Evolutionary conservation across 1,140 invertebrate genomes (phyloP), one percentile per base, ranked within the genome.

Genomic region (Micrasema minimum): DNA sequence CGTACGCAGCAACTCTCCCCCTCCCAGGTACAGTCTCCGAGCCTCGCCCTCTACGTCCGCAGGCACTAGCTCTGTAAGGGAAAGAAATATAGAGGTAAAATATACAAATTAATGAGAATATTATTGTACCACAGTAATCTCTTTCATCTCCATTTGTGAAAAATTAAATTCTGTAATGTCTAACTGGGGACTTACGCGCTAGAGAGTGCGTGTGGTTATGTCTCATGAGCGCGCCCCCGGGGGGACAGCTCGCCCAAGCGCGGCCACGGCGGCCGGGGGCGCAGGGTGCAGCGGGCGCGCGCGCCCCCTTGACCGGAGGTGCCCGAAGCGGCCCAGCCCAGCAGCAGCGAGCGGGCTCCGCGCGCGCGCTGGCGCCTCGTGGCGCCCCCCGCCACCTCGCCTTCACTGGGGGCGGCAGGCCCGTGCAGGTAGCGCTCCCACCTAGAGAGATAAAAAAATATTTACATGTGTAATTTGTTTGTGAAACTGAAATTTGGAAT

Each of bases 181-280:
- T 2, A 7, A 7, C 26, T 2, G 26, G 2, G 26, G 26, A 88
- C 90, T 90, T 86, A 94, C 94, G 91, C 64, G 89, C 88, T 83
- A 91, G 86, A 80, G 90, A 89, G 78, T 92, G 89, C 77, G 92
- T 90, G 75, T 91, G 88, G 79, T 93, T 92, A 14, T 93, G 91
- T 76, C 95, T 90, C 95, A 98, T 97, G 9, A 98, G 86, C 37
- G 90, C 89, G 23, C 96, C 96, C 64, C 96, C 96, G 3, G n/a
- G 96, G 95, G 77, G 93, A 95, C 14, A 98, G 85, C 84, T 97
- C 95, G 23, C 93, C 93, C 3, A 97, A 80, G 61, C 18, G 92
- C 93, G 73, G 88, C 89, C 3, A 96, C 91, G 14, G 95, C 93
- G 31, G 89, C 89, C 53, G 87, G 88, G 12, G 93, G 88, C 75